Evolutionary conservation across 2,113 vertebrate species (phyloP).

Genomic region (Callionymus lyra): DNA sequence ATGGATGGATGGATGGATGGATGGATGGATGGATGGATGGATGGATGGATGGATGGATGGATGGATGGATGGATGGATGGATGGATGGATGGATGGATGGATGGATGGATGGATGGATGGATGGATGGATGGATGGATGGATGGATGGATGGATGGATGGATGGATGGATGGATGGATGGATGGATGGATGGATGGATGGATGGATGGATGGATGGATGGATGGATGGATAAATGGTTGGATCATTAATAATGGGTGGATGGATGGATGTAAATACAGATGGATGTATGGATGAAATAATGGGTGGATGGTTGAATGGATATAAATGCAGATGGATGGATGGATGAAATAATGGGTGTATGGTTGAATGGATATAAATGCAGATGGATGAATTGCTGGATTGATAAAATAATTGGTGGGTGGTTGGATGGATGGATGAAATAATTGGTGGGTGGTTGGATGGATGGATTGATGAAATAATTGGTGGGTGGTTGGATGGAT

Average conservation of each 20-base stretch:
- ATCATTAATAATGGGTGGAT: neutral
- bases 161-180: neutral
- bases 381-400: neutral
- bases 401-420: neutral
- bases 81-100: neutral
- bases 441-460: neutral
- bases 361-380: too few relatives aligned
- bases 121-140: neutral
- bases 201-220: neutral
- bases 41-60: neutral
- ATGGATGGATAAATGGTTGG: too few relatives aligned
- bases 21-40: too few relatives aligned
- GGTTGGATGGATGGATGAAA: neutral
- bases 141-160: neutral
- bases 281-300: slow-evolving; percentile 3
- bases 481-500: too few relatives aligned
- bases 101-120: neutral
- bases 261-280: slow-evolving; percentile 29
- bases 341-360: too few relatives aligned
- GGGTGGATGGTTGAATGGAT: neutral
- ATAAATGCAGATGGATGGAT: neutral
- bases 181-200: neutral
- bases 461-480: too few relatives aligned
- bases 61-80: neutral
- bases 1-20: neutral